phyloP scores from a whole-genome alignment of 2,888 invertebrate genomes.

The Xestia rhomboidea region DNA sequence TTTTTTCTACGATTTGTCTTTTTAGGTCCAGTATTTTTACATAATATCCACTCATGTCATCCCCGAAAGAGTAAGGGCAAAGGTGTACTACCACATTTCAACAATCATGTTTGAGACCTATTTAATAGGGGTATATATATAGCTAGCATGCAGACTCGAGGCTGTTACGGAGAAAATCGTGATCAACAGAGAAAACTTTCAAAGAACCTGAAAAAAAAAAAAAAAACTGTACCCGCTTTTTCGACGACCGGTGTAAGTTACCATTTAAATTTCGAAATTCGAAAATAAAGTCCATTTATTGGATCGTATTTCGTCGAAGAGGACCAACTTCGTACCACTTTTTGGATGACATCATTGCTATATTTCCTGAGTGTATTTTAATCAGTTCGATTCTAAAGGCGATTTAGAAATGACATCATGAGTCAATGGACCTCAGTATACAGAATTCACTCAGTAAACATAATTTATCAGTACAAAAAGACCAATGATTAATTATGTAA shows the following conservation, averaged over 20 bases:
- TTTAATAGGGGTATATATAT: too few species aligned
- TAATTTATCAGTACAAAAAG: conserved; percentile 1
- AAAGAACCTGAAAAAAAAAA: too few species aligned
- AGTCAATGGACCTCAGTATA: conserved; percentile 44
- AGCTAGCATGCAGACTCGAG: neutral
- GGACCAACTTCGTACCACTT: conserved; percentile 3
- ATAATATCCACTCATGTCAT: too few species aligned
- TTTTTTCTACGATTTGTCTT: neutral
- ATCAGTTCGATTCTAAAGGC: conserved; percentile 23
- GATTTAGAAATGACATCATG: conserved; percentile 65
- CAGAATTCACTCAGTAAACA: neutral
- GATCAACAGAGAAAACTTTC: too few species aligned
- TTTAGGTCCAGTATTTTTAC: too few species aligned
- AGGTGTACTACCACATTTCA: too few species aligned
- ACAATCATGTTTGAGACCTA: too few species aligned
- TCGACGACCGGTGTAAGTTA: neutral
- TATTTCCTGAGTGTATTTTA: conserved; percentile 33
- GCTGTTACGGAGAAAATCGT: too few species aligned
- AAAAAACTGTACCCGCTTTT: neutral
- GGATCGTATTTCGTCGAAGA: conserved; percentile 13
- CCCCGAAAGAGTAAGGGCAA: too few species aligned
- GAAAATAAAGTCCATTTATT: conserved; percentile 20
- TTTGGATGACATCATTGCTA: conserved; percentile 52
- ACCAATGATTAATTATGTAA: neutral
- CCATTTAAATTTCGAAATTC: conserved; percentile 13